These are phyloP conservation scores for Brachionus plicatilis DNA, from an alignment of 1,140 invertebrate species.

Conservation along the genomic window DNA sequence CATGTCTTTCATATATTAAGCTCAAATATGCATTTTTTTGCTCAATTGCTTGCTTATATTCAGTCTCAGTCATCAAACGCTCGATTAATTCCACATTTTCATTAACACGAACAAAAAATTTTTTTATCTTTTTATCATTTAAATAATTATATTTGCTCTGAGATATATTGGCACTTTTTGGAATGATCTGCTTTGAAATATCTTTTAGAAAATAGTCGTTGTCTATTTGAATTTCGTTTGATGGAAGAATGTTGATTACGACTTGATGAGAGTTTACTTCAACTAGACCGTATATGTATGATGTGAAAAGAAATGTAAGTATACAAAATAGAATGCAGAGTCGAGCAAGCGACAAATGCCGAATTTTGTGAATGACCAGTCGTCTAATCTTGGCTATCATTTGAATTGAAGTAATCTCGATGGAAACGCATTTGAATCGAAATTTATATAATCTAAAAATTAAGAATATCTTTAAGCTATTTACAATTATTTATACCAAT, in stretches of 20 bases:
- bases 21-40: background rate
- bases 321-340: background rate
- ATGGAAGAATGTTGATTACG: background rate
- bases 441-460: background rate
- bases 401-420: background rate
- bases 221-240: background rate
- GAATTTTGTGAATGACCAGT: background rate
- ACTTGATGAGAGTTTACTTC: slow-evolving; percentile 5
- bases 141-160: background rate
- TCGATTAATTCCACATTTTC: background rate
- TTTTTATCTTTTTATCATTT: background rate
- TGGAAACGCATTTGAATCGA: background rate
- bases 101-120: background rate
- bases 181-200: background rate
- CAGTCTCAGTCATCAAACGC: background rate
- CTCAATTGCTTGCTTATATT: background rate
- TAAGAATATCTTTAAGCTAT: background rate
- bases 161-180: background rate
- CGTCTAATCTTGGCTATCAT: slow-evolving; percentile 7
- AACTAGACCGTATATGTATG: slow-evolving; percentile 9
- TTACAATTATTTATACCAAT: background rate
- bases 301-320: background rate
- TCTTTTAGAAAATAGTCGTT: background rate
- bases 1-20: slow-evolving; percentile 8
- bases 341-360: background rate